Evolutionary conservation across 92 coral and sea anemone genomes (phyloP), one percentile per base, ranked within the genome.

Genomic region (Diadumene lineata): DNA sequence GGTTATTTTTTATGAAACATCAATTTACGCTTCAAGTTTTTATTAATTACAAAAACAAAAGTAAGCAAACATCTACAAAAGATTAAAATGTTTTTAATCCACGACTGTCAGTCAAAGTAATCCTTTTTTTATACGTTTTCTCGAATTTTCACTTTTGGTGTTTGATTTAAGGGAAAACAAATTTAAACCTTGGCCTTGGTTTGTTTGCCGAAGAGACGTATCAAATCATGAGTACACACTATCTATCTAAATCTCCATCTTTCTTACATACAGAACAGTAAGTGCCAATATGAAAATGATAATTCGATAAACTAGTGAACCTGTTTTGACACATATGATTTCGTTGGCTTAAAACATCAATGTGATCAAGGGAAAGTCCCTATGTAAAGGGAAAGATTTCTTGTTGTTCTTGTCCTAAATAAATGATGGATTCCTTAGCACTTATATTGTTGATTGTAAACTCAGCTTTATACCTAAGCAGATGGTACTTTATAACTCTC

Each of bases 11-110:
- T 43, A 28, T 62, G 31, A 38, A 32, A 23, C 64, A 1, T 10
- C 64, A 10, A 22, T 25, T 15, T 58, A 22, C 64, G 22, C 23
- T 55, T 55, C 61, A 55, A 55, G 61, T 55, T 55, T 58, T 58
- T 26, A 58, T 58, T 58, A 58, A 58, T 58, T 58, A 58, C 64
- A 58, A 58, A 26, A 11, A 58, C 64, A 58, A 58, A 58, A 58
- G 2, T 10, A 11, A 9, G 26, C 64, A 58, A 58, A 58, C 64
- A 58, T 58, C 11, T 22, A 62, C 43, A 11, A 31, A 15, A 15
- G 38, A 62, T 62, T 62, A 62, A 62, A 62, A 27, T 22, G 68
- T 62, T 30, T 29, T 29, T 62, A 62, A 62, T 26, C 68, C 43
- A 11, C 15, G 30, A 25, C 31, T 62, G 68, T 62, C 68, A 62